Conservation (phyloP, 2,113 vertebrate species). For the Eolophus roseicapilla region DNA sequence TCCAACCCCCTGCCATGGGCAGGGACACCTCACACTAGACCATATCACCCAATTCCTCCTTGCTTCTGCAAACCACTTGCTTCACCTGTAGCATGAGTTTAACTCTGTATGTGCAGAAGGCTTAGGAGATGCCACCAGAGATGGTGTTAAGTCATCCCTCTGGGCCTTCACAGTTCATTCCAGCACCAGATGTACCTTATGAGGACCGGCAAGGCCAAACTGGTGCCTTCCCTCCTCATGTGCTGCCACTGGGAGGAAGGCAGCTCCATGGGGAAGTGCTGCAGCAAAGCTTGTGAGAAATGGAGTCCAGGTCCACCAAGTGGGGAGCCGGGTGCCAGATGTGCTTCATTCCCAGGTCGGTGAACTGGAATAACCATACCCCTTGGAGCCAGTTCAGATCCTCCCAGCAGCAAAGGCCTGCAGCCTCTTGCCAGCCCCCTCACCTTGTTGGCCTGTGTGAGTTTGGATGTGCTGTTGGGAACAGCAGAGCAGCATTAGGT, state of each 20-base stretch:
- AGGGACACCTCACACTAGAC: not conserved
- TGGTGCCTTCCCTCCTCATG: not conserved
- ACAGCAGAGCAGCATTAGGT: not conserved
- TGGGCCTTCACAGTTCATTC: not conserved
- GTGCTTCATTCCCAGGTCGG: not conserved
- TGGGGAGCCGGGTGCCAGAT: not conserved
- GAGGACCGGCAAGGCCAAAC: rapidly evolving
- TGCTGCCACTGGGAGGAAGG: not conserved
- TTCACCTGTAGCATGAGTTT: rapidly evolving
- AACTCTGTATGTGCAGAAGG: rapidly evolving
- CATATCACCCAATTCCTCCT: not conserved
- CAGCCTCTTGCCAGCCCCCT: not conserved
- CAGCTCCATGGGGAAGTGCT: not conserved
- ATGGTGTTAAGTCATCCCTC: not conserved
- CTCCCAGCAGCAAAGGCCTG: not conserved
- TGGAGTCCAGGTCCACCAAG: not conserved
- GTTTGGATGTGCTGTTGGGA: not conserved
- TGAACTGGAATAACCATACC: not conserved
- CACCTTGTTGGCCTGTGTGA: not conserved
- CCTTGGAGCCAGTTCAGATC: not conserved
- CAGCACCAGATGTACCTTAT: rapidly evolving
- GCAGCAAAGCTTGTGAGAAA: not conserved
- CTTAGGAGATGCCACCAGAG: not conserved
- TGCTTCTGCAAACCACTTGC: not conserved
- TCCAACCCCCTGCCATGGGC: not conserved